Percentiles rank a stretch among this genome's conserved stretches.
Conservation (phyloP, 2,113 vertebrate species). For the Lepus timidus region DNA sequence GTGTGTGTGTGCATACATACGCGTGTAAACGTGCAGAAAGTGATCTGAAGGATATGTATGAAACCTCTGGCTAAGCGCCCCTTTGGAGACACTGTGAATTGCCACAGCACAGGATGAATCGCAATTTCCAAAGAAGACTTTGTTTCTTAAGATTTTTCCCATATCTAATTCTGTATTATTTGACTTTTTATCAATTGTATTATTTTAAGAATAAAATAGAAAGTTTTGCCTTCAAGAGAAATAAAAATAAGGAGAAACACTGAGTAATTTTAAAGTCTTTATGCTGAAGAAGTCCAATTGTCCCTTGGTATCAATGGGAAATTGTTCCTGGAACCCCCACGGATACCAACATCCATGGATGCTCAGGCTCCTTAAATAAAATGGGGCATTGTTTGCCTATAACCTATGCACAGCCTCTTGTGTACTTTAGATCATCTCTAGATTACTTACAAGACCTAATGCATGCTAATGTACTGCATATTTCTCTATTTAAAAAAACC, state of each 20-base stretch:
- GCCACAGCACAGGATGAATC: neutral
- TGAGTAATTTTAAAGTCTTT: neutral
- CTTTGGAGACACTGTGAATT: neutral
- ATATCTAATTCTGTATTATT: neutral
- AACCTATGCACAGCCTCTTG: no score
- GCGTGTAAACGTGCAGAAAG: neutral
- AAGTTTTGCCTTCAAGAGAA: neutral
- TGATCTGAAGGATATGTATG: neutral
- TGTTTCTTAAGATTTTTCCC: neutral
- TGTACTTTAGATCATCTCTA: no score
- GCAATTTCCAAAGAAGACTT: neutral
- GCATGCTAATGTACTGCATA: no score
- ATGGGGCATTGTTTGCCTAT: no score
- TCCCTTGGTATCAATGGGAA: neutral
- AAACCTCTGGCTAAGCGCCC: neutral
- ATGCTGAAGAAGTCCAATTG: neutral
- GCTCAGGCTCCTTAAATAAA: no score
- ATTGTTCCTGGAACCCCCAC: no score
- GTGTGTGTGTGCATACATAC: no score
- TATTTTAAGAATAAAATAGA: slow-evolving; percentile 2
- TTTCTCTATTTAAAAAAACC: no score
- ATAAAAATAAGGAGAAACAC: slow-evolving; percentile 1
- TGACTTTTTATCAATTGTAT: slow-evolving; percentile 6
- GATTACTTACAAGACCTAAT: no score
- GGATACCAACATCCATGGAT: no score